Conservation (phyloP, 1,140 invertebrate species). For the Sesamia nonagrioides region DNA sequence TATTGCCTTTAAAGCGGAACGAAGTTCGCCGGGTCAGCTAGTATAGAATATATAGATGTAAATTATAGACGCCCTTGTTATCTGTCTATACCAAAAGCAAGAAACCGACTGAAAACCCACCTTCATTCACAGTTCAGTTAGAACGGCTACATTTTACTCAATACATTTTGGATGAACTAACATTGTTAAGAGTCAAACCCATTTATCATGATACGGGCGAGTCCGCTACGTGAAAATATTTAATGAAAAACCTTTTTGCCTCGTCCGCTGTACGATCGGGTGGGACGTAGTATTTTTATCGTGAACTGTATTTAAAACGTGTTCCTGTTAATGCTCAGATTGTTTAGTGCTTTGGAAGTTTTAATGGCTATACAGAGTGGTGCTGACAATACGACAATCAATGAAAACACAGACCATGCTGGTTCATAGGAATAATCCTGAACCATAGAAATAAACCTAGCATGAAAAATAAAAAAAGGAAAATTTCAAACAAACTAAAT, state of each 20-base stretch:
- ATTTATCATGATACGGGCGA: constrained; percentile 50
- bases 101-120: too few species aligned
- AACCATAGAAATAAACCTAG: too few species aligned
- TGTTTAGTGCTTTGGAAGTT: background rate
- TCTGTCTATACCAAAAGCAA: background rate
- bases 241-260: constrained; percentile 49
- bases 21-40: too few species aligned
- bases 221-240: constrained; percentile 46
- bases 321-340: constrained; percentile 3
- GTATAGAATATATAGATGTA: too few species aligned
- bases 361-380: too few species aligned
- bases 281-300: constrained; percentile 11
- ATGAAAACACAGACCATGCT: too few species aligned
- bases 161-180: constrained; percentile 48
- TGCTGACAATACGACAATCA: too few species aligned
- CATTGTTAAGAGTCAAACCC: constrained; percentile 47
- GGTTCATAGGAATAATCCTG: too few species aligned
- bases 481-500: too few species aligned
- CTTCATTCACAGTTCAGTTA: constrained; percentile 21
- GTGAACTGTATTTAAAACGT: constrained; percentile 29
- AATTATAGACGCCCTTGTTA: background rate
- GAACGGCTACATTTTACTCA: constrained; percentile 26
- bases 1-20: too few species aligned
- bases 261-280: constrained; percentile 10
- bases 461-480: too few species aligned